Evolutionary conservation across 2,113 vertebrate species (phyloP).

Genomic region (Pelmatolapia mariae): DNA sequence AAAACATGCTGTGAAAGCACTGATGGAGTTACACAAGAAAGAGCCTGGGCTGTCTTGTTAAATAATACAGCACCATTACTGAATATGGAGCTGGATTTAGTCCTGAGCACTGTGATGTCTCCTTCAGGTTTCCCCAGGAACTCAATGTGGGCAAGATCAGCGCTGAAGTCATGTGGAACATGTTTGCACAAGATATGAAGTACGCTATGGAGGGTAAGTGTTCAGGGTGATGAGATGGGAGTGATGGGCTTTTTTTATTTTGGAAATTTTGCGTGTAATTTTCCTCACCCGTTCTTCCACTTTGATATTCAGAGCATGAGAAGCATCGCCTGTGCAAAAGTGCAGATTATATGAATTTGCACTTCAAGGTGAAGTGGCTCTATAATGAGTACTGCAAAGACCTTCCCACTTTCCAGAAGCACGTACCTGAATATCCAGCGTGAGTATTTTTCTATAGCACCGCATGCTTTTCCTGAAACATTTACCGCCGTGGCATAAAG

Average conservation of each 20-base stretch:
- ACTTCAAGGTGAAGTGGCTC: conserved; percentile 99
- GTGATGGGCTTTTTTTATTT: background rate
- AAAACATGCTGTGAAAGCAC: background rate
- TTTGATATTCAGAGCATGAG: conserved; percentile 80
- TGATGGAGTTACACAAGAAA: conserved; percentile 7
- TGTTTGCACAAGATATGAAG: conserved; percentile 98
- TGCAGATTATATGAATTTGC: conserved; percentile 98
- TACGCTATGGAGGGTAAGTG: conserved; percentile 95
- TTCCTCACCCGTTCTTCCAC: background rate
- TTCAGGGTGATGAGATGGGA: background rate
- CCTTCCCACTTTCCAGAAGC: conserved; percentile 84
- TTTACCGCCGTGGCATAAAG: background rate
- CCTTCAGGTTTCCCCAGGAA: conserved; percentile 85
- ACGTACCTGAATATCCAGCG: conserved; percentile 93
- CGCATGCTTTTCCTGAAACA: background rate
- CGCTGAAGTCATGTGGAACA: conserved; percentile 97
- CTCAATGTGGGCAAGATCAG: conserved; percentile 97
- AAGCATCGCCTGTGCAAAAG: conserved; percentile 95
- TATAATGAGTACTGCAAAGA: conserved; percentile 97
- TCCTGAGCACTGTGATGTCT: background rate
- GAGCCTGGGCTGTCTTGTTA: background rate
- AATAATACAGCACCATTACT: conserved; percentile 1
- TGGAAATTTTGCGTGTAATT: background rate
- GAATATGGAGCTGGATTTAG: background rate
- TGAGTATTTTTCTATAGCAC: conserved; percentile 64